A percentile compares a stretch with the other conserved stretches of the same genome.
These are phyloP conservation scores for Ctenopoma kingsleyae DNA, from an alignment of 2,797 vertebrate genomes.

Conservation along the genomic window DNA sequence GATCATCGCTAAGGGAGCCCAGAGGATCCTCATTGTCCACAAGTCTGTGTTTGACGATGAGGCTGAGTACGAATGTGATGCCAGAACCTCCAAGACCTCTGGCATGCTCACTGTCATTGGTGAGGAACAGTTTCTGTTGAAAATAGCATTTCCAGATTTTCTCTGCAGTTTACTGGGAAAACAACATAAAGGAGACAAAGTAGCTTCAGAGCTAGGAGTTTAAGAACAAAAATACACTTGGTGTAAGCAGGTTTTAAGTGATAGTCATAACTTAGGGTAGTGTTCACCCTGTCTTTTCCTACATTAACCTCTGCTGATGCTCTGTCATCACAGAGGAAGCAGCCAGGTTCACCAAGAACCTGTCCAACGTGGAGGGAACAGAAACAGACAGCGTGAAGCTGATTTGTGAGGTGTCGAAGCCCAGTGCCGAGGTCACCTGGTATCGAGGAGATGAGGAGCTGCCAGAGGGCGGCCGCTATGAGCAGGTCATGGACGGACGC, in stretches of 20 bases:
- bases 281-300: neutral
- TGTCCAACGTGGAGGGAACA: conserved; percentile 91
- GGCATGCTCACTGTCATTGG: conserved; percentile 95
- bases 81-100: conserved; percentile 90
- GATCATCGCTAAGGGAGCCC: conserved; percentile 91
- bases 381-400: conserved; percentile 96
- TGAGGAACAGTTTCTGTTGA: conserved; percentile 64
- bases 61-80: conserved; percentile 97
- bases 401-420: conserved; percentile 95
- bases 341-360: conserved; percentile 95
- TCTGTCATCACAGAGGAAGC: conserved; percentile 90
- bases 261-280: neutral
- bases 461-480: conserved; percentile 94
- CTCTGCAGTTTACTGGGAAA: neutral
- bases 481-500: conserved; percentile 90
- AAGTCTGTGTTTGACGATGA: conserved; percentile 95
- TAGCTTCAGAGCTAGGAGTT: neutral
- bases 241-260: no score
- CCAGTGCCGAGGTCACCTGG: conserved; percentile 92
- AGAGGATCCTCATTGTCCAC: conserved; percentile 91
- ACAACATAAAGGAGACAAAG: no score
- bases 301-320: neutral
- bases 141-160: neutral
- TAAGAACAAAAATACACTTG: no score
- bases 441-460: conserved; percentile 92